These are phyloP conservation scores for Guaruba guarouba DNA, from an alignment of 2,113 vertebrate genomes.

Conservation along the genomic window DNA sequence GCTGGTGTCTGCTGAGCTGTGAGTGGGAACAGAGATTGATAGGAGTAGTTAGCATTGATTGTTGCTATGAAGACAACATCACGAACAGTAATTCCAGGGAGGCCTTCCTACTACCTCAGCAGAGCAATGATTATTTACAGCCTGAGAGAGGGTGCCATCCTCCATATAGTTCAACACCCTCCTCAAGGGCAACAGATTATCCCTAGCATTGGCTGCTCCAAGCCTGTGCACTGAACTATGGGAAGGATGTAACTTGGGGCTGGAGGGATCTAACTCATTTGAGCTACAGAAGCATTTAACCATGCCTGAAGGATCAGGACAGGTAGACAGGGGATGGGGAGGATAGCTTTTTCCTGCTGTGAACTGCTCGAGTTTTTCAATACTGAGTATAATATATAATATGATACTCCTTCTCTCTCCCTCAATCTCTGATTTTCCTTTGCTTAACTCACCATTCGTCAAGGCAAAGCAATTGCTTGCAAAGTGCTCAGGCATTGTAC, in stretches of 20 bases:
- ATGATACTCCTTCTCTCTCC: not conserved
- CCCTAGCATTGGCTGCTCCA: not conserved
- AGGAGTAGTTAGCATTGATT: not conserved
- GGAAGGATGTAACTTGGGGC: not conserved
- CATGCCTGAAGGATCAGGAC: not conserved
- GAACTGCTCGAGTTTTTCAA: not conserved
- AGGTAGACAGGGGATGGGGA: not conserved
- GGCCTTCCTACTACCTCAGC: constrained; percentile 4
- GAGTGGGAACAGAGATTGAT: not conserved
- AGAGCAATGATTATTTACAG: constrained; percentile 33
- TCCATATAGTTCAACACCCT: not conserved
- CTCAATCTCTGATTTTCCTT: not conserved
- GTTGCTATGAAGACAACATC: not conserved
- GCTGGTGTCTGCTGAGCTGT: not conserved
- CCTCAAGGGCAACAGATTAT: constrained; percentile 46
- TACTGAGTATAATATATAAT: not conserved
- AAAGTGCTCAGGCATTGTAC: not conserved
- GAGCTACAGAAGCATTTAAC: not conserved
- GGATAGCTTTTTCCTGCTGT: not conserved
- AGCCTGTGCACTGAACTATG: not conserved
- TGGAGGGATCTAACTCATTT: not conserved
- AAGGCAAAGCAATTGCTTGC: not conserved
- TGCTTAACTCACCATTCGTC: not conserved
- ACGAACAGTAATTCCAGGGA: constrained; percentile 1
- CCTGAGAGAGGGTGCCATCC: constrained; percentile 7